Percentiles rank a stretch among this genome's conserved stretches.
Conservation (phyloP, 1,140 invertebrate species). For the Oncopeltus fasciatus region DNA sequence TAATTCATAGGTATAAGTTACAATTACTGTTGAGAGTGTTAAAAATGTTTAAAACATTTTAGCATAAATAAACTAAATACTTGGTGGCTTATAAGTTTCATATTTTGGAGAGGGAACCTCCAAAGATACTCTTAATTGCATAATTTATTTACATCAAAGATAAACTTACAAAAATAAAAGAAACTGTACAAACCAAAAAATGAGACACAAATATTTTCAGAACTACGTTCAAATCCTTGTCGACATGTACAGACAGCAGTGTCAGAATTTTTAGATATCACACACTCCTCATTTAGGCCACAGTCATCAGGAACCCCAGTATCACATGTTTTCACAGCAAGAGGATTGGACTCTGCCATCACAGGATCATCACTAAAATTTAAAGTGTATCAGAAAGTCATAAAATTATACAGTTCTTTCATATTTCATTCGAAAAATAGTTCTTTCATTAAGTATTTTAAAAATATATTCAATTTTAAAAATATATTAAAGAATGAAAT, state of each 20-base stretch:
- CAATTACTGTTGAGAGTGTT: too few relatives aligned
- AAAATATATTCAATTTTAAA: too few relatives aligned
- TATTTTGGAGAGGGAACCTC: too few relatives aligned
- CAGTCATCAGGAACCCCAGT: neutral
- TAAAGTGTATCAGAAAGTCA: too few relatives aligned
- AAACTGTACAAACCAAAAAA: constrained; percentile 18
- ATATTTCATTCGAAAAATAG: neutral
- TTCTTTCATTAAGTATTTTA: neutral
- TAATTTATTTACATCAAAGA: too few relatives aligned
- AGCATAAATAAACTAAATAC: too few relatives aligned
- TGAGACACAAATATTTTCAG: neutral
- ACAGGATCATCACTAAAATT: constrained; percentile 3
- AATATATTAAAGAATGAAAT: too few relatives aligned
- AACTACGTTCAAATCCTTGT: neutral
- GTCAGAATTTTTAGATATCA: neutral
- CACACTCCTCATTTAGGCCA: neutral
- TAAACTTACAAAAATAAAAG: neutral
- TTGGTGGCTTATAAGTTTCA: too few relatives aligned
- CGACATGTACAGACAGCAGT: neutral
- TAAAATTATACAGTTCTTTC: neutral
- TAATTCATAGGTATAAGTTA: too few relatives aligned
- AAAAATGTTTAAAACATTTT: too few relatives aligned
- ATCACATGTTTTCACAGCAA: neutral
- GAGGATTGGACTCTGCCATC: neutral
- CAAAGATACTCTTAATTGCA: too few relatives aligned